phyloP scores from a whole-genome alignment of 2,797 vertebrate genomes.

The Hypotaenidia okinawae region DNA sequence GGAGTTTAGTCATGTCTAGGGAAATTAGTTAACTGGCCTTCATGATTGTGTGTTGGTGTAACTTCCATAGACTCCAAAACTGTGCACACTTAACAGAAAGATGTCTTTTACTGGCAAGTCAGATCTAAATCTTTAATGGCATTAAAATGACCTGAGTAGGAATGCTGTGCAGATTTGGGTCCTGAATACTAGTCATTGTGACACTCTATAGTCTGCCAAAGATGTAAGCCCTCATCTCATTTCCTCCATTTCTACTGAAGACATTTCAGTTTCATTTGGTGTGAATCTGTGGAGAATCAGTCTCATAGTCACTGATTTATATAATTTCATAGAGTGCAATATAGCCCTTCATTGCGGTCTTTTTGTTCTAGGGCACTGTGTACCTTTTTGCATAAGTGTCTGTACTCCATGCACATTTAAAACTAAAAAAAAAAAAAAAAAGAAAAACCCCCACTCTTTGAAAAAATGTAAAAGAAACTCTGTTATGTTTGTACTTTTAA shows the following conservation, averaged over 20 bases:
- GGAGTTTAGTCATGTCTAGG: background rate
- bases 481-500: constrained; percentile 72
- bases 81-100: background rate
- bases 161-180: background rate
- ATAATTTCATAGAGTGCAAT: background rate
- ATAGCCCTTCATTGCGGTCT: background rate
- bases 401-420: background rate
- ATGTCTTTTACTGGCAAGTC: background rate
- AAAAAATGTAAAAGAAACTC: constrained; percentile 26
- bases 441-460: background rate
- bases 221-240: background rate
- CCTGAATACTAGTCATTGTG: background rate
- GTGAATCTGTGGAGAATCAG: background rate
- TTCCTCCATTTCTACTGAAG: background rate
- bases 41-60: background rate
- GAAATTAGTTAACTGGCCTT: background rate
- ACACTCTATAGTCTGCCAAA: background rate
- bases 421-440: constrained; percentile 2
- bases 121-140: background rate
- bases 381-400: background rate
- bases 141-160: background rate
- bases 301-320: background rate
- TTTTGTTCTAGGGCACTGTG: background rate
- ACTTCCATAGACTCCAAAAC: background rate
- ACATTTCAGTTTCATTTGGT: background rate